Base-by-base conservation (phyloP, 2,797 vertebrate species). In the Pseudopleuronectes americanus region DNA sequence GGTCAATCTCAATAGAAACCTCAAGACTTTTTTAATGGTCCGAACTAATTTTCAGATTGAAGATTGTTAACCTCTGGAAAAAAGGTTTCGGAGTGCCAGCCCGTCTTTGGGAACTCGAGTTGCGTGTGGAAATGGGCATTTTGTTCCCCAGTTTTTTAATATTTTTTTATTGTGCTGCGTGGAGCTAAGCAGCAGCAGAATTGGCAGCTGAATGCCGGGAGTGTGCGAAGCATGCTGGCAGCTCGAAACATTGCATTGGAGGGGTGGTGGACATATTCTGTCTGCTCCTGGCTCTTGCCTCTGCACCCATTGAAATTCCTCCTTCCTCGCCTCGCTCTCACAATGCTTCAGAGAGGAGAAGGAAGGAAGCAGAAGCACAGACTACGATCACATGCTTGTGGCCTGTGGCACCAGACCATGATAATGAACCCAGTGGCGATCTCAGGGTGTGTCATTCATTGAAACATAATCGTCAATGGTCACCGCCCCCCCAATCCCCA, bases 1-100 rank as follows among this genome's bases (percentile, higher is more conserved):
- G 72, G 90, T 91, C 87, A 89, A 24, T 4, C 24, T 91, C 86
- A 88, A 84, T 93, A 90, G 88, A 91, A 82, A 82, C 66, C 73
- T 85, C 67, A 90, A 85, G 60, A 73, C 66, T 68, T 86, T 79
- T 90, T 91, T 90, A 92, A 91, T 86, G 79, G 84, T 83, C 89
- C 85, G 85, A 72, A 89, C 84, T 63, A 86, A 79, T 84, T 79
- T 88, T 86, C 83, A 84, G 86, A 89, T 85, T 75, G 74, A 81
- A 75, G 85, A 85, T 80, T 76, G 77, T 87, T 86, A 84, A 76
- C 88, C 69, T 85, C 82, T 80, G 77, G 76, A 80, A 45, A 84
- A 84, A 84, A 56, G 76, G 69, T 52, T 67, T 65, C 48, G 8
- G 23, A 65, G 65, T 69, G 71, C 83, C 82, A 89, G 55, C 77